phyloP scores from a whole-genome alignment of 2,888 invertebrate species.

The Pasiphila rectangulata region DNA sequence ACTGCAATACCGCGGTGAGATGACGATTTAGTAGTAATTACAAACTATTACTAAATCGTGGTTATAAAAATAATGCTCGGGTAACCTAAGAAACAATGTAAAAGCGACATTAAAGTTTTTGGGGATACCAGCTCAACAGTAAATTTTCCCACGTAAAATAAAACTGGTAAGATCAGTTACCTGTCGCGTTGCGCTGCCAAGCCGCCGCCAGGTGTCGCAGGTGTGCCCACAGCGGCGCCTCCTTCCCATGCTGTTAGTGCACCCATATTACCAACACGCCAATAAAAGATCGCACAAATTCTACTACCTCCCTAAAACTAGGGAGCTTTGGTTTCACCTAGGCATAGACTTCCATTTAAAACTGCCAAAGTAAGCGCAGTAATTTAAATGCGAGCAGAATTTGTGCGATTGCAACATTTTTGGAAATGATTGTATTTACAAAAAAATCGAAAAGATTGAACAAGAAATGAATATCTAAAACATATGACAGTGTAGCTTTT shows the following conservation, averaged over 20 bases:
- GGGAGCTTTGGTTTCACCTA: conserved; percentile 1
- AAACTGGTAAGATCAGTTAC: conserved; percentile 37
- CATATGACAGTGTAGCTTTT: conserved; percentile 16
- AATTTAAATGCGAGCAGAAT: conserved; percentile 14
- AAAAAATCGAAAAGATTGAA: conserved; percentile 8
- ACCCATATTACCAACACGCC: conserved; percentile 57
- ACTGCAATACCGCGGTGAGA: background rate
- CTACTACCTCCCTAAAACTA: conserved; percentile 6
- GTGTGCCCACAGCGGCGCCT: conserved; percentile 73
- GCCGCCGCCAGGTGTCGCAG: conserved; percentile 65
- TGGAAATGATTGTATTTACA: conserved; percentile 23
- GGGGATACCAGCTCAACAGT: background rate
- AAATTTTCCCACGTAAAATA: background rate
- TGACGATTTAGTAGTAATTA: too few relatives aligned
- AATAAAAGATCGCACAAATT: conserved; percentile 25
- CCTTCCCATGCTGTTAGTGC: conserved; percentile 84
- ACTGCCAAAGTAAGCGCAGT: too few relatives aligned
- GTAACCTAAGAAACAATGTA: too few relatives aligned
- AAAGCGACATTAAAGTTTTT: background rate
- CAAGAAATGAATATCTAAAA: conserved; percentile 5
- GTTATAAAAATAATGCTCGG: too few relatives aligned
- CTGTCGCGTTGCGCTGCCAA: conserved; percentile 54
- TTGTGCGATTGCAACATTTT: conserved; percentile 25
- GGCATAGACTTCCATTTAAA: background rate
- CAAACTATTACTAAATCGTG: too few relatives aligned